phyloP scores from a whole-genome alignment of 2,888 invertebrate species.

The Polymixis flavicincta region DNA sequence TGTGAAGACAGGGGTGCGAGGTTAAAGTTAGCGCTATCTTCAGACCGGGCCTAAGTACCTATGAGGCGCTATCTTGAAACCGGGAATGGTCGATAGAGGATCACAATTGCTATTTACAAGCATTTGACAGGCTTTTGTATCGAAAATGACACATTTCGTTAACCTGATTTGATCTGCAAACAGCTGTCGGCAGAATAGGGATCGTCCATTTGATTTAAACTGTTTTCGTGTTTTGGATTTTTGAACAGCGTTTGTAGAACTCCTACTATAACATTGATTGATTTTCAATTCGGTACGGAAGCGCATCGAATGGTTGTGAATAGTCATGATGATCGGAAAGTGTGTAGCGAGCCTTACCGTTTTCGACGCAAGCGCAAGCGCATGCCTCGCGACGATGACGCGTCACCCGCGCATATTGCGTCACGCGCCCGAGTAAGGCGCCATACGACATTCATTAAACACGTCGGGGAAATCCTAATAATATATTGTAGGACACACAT shows the following conservation, averaged over 20 bases:
- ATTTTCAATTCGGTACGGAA: no score
- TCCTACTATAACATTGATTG: no score
- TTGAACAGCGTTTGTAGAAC: no score
- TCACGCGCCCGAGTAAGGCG: conserved; percentile 62
- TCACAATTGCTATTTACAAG: no score
- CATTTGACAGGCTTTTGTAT: no score
- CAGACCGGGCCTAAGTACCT: no score
- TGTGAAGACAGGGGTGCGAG: neutral
- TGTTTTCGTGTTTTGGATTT: no score
- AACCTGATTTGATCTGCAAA: no score
- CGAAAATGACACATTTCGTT: no score
- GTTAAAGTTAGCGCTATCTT: neutral
- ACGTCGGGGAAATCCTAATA: conserved; percentile 70
- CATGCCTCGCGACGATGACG: conserved; percentile 65
- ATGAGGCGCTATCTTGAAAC: neutral
- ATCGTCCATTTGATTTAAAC: no score
- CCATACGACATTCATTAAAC: conserved; percentile 51
- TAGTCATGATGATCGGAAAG: neutral
- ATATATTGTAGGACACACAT: conserved; percentile 61
- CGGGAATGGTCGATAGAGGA: neutral
- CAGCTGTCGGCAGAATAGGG: no score
- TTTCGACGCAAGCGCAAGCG: conserved; percentile 36
- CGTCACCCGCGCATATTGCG: conserved; percentile 70
- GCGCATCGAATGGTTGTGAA: no score
- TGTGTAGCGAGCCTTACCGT: neutral